These are phyloP conservation scores for Drosophila nigrodunni DNA, from an alignment of 1,140 invertebrate species.

Conservation along the genomic window DNA sequence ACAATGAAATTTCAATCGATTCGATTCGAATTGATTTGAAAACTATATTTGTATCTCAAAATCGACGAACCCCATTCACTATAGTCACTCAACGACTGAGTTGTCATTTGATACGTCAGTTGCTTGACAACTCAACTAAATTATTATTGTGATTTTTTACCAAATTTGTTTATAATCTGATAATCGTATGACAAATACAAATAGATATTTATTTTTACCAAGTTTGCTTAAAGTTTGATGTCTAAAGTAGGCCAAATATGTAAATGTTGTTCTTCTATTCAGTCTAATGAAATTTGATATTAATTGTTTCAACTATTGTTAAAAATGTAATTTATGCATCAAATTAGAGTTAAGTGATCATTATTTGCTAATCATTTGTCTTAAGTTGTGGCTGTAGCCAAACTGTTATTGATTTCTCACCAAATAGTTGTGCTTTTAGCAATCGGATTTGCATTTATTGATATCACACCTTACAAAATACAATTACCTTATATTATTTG, in stretches of 20 bases:
- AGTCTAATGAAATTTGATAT: slow-evolving; percentile 32
- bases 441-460: slow-evolving; percentile 34
- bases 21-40: neutral
- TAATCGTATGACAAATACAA: slow-evolving; percentile 65
- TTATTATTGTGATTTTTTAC: slow-evolving; percentile 26
- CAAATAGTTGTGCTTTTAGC: slow-evolving; percentile 3
- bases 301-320: slow-evolving; percentile 5
- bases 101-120: slow-evolving; percentile 38
- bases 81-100: slow-evolving; percentile 27
- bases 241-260: slow-evolving; percentile 12
- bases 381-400: neutral
- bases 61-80: slow-evolving; percentile 34
- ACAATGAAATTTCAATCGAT: slow-evolving; percentile 11
- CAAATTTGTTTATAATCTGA: slow-evolving; percentile 15
- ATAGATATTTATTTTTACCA: slow-evolving; percentile 34
- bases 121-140: slow-evolving; percentile 48
- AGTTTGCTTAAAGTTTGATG: slow-evolving; percentile 13
- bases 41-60: slow-evolving; percentile 30
- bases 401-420: neutral
- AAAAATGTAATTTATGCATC: slow-evolving; percentile 1
- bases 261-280: slow-evolving; percentile 5
- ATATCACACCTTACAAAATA: slow-evolving; percentile 30
- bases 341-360: neutral
- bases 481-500: slow-evolving; percentile 37
- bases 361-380: neutral